Conservation (phyloP, 2,888 invertebrate genomes). For the Dynastes tityus region DNA sequence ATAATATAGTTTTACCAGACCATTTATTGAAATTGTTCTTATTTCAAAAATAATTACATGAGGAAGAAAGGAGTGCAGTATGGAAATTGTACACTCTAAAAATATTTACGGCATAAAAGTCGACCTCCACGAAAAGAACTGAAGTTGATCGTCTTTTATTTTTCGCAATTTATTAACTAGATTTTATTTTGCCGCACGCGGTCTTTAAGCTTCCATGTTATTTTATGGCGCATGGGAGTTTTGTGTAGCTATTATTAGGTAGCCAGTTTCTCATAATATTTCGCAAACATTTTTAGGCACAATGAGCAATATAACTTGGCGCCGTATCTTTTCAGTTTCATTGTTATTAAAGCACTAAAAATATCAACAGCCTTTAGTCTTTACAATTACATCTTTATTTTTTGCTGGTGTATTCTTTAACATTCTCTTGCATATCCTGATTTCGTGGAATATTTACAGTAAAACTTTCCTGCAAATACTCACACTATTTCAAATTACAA, state of each 20-base stretch:
- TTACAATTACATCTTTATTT: neutral
- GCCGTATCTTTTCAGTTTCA: conserved; percentile 15
- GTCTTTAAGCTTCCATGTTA: conserved; percentile 15
- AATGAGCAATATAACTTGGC: conserved; percentile 41
- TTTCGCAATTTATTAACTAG: conserved; percentile 27
- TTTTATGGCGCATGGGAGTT: conserved; percentile 32
- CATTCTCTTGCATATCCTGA: neutral
- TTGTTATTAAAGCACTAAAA: conserved; percentile 22
- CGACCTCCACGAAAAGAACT: neutral
- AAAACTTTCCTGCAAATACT: neutral
- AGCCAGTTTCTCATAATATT: conserved; percentile 34
- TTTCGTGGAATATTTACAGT: too few species aligned
- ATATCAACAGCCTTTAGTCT: conserved; percentile 1
- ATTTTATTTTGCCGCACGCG: conserved; percentile 21
- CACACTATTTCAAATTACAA: neutral
- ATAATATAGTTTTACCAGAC: too few species aligned
- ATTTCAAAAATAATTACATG: neutral
- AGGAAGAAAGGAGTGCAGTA: neutral
- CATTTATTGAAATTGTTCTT: neutral
- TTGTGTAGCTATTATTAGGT: conserved; percentile 28
- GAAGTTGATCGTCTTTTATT: neutral
- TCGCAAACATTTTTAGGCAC: conserved; percentile 31
- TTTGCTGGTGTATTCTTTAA: neutral
- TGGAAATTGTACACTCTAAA: neutral
- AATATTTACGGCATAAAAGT: neutral